Evolutionary conservation across 2,888 invertebrate species (phyloP).

Genomic region (Lasius platythorax): DNA sequence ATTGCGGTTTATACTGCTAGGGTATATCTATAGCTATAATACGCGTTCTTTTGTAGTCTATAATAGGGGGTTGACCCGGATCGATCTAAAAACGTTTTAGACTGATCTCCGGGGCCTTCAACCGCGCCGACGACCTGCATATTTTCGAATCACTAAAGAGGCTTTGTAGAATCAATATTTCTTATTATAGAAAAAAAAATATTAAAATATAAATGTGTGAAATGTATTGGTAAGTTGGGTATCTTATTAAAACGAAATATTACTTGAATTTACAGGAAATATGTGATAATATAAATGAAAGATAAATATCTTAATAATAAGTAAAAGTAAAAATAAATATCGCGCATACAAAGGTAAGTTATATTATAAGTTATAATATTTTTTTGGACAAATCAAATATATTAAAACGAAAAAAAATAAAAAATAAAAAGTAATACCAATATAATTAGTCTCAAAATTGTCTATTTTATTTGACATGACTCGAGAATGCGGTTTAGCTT

Average conservation of each 20-base stretch:
- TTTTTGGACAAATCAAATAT: neutral
- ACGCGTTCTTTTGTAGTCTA: conserved; percentile 52
- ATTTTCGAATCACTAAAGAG: conserved; percentile 12
- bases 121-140: conserved; percentile 50
- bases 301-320: neutral
- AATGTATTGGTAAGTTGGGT: neutral
- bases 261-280: neutral
- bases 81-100: conserved; percentile 68
- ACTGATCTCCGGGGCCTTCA: conserved; percentile 56
- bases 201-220: neutral
- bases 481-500: neutral
- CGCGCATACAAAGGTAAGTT: neutral
- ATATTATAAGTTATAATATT: neutral
- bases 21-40: conserved; percentile 46
- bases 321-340: neutral
- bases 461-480: neutral
- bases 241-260: neutral
- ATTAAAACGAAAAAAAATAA: neutral
- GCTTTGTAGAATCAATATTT: neutral
- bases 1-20: conserved; percentile 53
- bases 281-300: neutral
- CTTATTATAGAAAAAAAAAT: neutral
- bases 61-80: conserved; percentile 73
- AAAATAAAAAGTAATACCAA: neutral
- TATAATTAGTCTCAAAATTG: neutral